Evolutionary conservation across 1,140 invertebrate genomes (phyloP), one percentile per base, ranked within the genome.

Genomic region (Calycopis cecrops): DNA sequence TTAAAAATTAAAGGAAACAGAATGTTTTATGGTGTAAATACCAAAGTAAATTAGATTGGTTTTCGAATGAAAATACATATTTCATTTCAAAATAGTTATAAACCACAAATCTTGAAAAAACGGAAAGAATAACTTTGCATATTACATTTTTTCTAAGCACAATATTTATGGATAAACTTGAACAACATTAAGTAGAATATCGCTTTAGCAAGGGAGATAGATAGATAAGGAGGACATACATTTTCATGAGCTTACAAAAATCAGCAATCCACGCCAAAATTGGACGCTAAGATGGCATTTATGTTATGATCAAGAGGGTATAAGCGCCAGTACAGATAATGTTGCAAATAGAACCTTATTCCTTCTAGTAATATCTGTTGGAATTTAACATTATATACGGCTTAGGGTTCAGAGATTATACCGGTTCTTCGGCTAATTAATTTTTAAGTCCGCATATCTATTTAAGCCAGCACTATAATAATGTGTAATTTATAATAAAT

Each of bases 361-460:
- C 58, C 62, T 35, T 49, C 51, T 50, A 21, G 48, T 73, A 61
- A 57, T 73, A 73, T 69, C 53, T 62, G 76, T 80, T 78, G 51
- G 59, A 69, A 66, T 67, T 71, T 62, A 67, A 65, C 73, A 62
- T 60, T 67, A 61, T 76, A 83, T 83, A 80, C 71, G 73, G 60
- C 69, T 65, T 74, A 73, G 76, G 70, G 73, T 78, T 60, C 67
- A 71, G 69, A 81, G 82, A 86, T 87, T 88, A 87, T 82, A 79
- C 77, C 81, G 81, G 84, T 87, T 78, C 79, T 87, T 83, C 78
- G 79, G 75, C 74, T 87, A 87, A 88, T 88, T 87, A 88, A 88
- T 88, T 87, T 88, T 88, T 87, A 86, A 88, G 83, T 86, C 83
- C 61, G 71, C 66, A 72, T 79, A 71, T 73, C 69, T 65, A 68